These are phyloP conservation scores for Panulirus ornatus DNA, from an alignment of 1,140 invertebrate genomes.

Conservation along the genomic window DNA sequence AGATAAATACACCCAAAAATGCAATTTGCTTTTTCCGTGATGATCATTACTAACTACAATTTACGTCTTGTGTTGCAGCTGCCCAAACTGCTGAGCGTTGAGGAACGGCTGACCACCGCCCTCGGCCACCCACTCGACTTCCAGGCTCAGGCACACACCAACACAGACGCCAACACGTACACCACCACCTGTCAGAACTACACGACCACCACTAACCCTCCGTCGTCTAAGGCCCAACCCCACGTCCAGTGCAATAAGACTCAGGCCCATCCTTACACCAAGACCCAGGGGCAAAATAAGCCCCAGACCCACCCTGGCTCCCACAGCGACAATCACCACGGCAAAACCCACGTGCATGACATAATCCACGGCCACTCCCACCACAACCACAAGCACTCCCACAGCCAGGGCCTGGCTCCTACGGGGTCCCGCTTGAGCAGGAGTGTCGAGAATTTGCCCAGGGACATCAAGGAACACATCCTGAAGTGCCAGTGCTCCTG, in stretches of 20 bases:
- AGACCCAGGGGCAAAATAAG: background rate
- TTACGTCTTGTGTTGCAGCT: constrained; percentile 3
- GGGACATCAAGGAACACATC: constrained; percentile 74
- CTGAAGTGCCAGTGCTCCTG: constrained; percentile 74
- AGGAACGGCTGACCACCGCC: constrained; percentile 19
- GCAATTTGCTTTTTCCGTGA: too few species aligned
- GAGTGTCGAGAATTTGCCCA: constrained; percentile 65
- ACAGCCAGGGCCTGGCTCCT: background rate
- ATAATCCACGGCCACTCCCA: background rate
- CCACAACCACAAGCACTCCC: background rate
- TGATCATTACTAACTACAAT: too few species aligned
- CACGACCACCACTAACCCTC: too few species aligned
- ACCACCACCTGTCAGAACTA: background rate
- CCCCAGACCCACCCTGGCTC: background rate
- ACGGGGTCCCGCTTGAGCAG: constrained; percentile 31
- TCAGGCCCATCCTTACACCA: background rate
- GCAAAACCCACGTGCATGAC: background rate
- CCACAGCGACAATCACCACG: background rate
- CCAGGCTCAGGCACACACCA: background rate
- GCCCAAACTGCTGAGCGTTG: constrained; percentile 15
- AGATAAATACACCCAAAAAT: too few species aligned
- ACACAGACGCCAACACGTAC: background rate
- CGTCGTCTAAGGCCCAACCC: too few species aligned
- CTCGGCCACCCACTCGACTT: constrained; percentile 14
- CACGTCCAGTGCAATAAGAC: background rate